Evolutionary conservation across 2,797 vertebrate genomes (phyloP).

Genomic region (Pangasius krempfi): DNA sequence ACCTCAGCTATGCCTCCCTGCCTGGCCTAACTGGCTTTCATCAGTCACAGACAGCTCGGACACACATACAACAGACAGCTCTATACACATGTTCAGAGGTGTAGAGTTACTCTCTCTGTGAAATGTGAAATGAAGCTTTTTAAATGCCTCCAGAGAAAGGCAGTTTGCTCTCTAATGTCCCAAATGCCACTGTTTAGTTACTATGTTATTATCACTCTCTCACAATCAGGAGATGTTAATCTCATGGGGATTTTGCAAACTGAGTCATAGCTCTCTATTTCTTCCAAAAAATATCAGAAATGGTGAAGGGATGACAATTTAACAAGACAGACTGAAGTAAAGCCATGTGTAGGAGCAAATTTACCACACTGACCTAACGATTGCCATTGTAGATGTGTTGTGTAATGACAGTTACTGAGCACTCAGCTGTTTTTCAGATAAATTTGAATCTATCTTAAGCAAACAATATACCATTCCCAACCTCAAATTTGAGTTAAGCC

Average conservation of each 20-base stretch:
- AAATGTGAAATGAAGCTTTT: not conserved
- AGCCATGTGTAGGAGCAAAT: not conserved
- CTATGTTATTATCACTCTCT: not conserved
- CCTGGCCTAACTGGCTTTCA: constrained; percentile 34
- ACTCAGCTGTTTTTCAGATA: not conserved
- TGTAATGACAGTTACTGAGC: not conserved
- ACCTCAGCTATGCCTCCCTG: constrained; percentile 53
- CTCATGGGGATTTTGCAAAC: not conserved
- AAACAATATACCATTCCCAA: too few relatives aligned
- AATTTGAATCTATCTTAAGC: not conserved
- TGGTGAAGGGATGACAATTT: not conserved
- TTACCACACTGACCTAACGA: not conserved
- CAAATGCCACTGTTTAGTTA: not conserved
- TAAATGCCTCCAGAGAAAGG: not conserved
- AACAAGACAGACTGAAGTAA: not conserved
- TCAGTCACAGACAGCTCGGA: not conserved
- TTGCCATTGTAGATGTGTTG: not conserved
- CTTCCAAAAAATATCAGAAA: constrained; percentile 5
- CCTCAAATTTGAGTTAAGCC: not conserved
- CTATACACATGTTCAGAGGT: not conserved
- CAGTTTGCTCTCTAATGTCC: not conserved
- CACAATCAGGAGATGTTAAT: not conserved
- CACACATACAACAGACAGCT: not conserved
- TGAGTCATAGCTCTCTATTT: constrained; percentile 2
- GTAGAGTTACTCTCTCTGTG: not conserved